Evolutionary conservation across 2,113 vertebrate genomes (phyloP).

Genomic region (Nothocercus julius): DNA sequence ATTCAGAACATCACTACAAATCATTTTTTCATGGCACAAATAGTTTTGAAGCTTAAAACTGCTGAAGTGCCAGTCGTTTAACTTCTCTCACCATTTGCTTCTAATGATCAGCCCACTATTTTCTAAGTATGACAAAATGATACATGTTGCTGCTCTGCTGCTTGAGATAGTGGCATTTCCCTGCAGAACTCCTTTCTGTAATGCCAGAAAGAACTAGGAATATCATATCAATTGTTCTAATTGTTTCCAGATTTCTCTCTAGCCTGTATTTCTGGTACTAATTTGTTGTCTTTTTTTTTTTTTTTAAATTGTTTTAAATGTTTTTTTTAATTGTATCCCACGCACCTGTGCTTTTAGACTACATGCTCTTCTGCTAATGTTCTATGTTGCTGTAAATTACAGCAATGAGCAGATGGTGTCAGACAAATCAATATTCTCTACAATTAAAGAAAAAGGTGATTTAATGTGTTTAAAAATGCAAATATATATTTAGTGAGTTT

Average conservation of each 20-base stretch:
- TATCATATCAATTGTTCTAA: neutral
- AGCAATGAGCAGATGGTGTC: neutral
- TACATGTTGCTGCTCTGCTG: neutral
- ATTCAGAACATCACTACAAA: neutral
- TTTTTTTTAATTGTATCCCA: neutral
- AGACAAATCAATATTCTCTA: neutral
- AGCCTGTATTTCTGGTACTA: neutral
- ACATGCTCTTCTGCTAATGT: accelerated
- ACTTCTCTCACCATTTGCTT: neutral
- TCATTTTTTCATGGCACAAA: neutral
- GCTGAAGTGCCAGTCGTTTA: neutral
- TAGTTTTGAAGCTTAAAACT: neutral
- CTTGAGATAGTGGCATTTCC: neutral
- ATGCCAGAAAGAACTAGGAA: neutral
- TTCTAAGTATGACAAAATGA: neutral
- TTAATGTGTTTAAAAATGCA: neutral
- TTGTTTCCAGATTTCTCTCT: neutral
- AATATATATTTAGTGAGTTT: neutral
- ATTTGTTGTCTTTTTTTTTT: neutral
- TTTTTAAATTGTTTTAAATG: neutral
- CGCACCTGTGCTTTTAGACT: neutral
- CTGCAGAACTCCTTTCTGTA: neutral
- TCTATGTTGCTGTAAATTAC: neutral
- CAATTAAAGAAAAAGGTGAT: neutral
- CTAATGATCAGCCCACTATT: neutral